These are phyloP conservation scores for Penaeus chinensis DNA, from an alignment of 1,140 invertebrate species.

Conservation along the genomic window DNA sequence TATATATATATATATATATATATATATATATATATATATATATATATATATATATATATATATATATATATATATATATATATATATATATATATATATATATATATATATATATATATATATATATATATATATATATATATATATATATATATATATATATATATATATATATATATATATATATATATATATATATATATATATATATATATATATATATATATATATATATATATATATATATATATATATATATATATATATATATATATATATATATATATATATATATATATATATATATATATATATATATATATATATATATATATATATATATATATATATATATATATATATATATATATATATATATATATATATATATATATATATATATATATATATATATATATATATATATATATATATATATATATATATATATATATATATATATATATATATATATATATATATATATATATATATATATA, in stretches of 20 bases:
- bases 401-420: slow-evolving; percentile 21
- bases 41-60: no score
- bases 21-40: no score
- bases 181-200: no score
- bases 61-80: no score
- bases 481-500: neutral
- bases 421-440: slow-evolving; percentile 24
- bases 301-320: neutral
- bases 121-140: no score
- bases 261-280: slow-evolving; percentile 2
- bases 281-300: neutral
- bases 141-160: no score
- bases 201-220: no score
- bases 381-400: slow-evolving; percentile 11
- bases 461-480: neutral
- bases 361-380: neutral
- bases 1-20: no score
- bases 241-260: neutral
- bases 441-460: slow-evolving; percentile 20
- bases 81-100: no score
- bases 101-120: no score
- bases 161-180: no score
- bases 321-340: neutral
- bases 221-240: no score
- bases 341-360: neutral